Evolutionary conservation across 2,888 invertebrate genomes (phyloP).

Genomic region (Seira musarum): DNA sequence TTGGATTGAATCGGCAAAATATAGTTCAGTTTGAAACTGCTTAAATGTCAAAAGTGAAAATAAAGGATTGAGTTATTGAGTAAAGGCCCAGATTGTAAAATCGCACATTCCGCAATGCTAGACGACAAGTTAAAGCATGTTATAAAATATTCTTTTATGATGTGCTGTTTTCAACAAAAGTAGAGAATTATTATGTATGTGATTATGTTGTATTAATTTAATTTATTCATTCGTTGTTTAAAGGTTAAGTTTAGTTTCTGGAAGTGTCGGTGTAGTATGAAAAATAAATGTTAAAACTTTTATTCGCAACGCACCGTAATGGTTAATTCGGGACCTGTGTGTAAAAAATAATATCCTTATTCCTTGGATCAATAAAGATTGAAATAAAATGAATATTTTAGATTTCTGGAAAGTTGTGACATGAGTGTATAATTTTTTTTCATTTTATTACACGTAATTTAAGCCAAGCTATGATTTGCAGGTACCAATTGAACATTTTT

Average conservation of each 20-base stretch:
- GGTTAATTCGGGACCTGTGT: constrained; percentile 56
- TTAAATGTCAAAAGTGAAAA: too few species aligned
- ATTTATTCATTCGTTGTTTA: background rate
- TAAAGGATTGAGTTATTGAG: too few species aligned
- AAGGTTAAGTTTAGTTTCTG: too few species aligned
- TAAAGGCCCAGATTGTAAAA: constrained; percentile 1
- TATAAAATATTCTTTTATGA: background rate
- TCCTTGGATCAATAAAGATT: constrained; percentile 13
- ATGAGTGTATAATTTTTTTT: background rate
- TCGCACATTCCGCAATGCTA: constrained; percentile 13
- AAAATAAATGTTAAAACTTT: background rate
- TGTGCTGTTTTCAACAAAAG: background rate
- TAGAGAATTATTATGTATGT: background rate
- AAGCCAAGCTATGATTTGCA: background rate
- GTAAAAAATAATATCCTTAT: constrained; percentile 27
- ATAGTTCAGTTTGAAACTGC: too few species aligned
- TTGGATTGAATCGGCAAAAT: background rate
- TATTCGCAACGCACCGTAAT: constrained; percentile 35
- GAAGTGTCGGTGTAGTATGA: background rate
- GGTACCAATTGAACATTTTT: too few species aligned
- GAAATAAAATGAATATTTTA: background rate
- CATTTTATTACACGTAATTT: background rate
- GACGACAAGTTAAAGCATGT: background rate
- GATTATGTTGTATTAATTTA: background rate
- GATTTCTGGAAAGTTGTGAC: background rate